phyloP scores from a whole-genome alignment of 2,797 vertebrate genomes.

The Graptemys geographica region DNA sequence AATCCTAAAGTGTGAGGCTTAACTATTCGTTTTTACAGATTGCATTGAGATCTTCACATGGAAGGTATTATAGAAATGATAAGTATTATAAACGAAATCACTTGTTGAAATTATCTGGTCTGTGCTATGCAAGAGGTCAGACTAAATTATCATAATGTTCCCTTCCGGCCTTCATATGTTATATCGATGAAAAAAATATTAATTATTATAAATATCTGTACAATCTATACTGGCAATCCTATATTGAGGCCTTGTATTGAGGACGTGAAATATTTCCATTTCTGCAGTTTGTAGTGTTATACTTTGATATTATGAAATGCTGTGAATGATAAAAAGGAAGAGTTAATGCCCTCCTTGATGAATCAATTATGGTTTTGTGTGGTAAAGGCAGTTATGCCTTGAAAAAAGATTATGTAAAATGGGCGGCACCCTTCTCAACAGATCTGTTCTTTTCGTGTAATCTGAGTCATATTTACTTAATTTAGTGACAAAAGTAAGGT shows the following conservation, averaged over 20 bases:
- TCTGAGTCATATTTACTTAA: not conserved
- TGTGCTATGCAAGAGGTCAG: not conserved
- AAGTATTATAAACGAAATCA: not conserved
- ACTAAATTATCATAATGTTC: not conserved
- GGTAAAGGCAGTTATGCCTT: not conserved
- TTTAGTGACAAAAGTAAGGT: not conserved
- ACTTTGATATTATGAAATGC: not conserved
- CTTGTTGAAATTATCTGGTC: not conserved
- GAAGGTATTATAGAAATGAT: not conserved
- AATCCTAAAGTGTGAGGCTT: not conserved
- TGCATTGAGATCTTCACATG: not conserved
- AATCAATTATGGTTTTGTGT: not conserved
- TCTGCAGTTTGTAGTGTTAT: not conserved
- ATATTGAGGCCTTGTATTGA: constrained; percentile 30
- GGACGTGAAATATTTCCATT: not conserved
- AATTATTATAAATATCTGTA: not conserved
- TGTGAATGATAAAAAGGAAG: not conserved
- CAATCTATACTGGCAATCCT: not conserved
- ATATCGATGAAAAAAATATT: not conserved
- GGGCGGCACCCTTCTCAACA: not conserved
- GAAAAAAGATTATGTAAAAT: not conserved
- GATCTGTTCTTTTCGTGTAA: not conserved
- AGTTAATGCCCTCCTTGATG: not conserved
- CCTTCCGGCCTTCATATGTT: constrained; percentile 28
- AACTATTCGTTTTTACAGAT: not conserved